Conservation (phyloP, 2,113 vertebrate species). For the Eptesicus fuscus region DNA sequence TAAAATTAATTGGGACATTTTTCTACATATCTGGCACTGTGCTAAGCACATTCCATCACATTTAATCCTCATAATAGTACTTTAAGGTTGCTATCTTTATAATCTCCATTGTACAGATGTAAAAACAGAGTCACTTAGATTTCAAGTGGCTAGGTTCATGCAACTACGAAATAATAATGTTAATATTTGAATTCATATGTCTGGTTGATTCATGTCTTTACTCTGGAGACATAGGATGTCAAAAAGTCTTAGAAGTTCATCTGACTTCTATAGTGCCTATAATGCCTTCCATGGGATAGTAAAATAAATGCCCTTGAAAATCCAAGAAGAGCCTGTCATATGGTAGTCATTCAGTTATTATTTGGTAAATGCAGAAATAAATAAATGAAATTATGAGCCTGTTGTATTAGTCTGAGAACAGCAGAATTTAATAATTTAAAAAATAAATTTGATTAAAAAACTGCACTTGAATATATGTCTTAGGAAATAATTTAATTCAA, state of each 20-base stretch:
- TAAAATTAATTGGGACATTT: not conserved
- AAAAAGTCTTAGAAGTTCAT: not conserved
- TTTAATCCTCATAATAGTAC: not conserved
- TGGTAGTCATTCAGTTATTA: not conserved
- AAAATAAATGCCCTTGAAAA: conserved; percentile 16
- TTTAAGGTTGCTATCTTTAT: not conserved
- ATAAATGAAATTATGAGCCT: not conserved
- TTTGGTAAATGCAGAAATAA: conserved; percentile 8
- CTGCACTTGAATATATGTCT: not conserved
- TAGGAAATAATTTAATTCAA: conserved; percentile 27
- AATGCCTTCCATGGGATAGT: not conserved
- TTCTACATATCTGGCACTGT: not conserved
- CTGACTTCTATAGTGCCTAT: not conserved
- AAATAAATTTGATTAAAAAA: conserved; percentile 48
- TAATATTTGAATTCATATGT: not conserved
- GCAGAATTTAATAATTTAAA: conserved; percentile 24
- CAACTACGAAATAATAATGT: not conserved
- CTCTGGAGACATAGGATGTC: not conserved
- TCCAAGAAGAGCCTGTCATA: not conserved
- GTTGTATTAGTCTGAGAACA: not conserved
- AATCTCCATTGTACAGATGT: not conserved
- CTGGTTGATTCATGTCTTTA: not conserved
- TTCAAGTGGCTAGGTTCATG: not conserved
- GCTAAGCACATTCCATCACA: not conserved
- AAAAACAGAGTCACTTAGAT: not conserved